These are phyloP conservation scores for Atractosteus spatula DNA, from an alignment of 2,113 vertebrate genomes.

Conservation along the genomic window DNA sequence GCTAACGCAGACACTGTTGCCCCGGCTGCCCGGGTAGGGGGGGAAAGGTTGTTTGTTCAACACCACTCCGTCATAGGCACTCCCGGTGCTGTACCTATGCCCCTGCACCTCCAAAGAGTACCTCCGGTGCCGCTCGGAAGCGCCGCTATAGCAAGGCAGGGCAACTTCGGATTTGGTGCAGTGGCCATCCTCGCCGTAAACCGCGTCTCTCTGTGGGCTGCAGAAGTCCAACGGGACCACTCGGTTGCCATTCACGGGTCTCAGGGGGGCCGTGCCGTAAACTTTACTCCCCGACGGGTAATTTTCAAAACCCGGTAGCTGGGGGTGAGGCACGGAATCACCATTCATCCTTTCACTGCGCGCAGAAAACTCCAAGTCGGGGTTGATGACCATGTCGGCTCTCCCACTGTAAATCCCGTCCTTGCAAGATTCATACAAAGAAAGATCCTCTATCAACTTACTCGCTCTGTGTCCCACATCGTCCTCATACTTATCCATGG, in stretches of 20 bases:
- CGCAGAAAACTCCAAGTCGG: slow-evolving; percentile 62
- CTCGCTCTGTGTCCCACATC: slow-evolving; percentile 72
- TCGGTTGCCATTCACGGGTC: slow-evolving; percentile 61
- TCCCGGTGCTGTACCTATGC: slow-evolving; percentile 70
- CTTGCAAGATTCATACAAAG: slow-evolving; percentile 64
- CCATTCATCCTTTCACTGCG: slow-evolving; percentile 66
- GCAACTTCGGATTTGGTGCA: slow-evolving; percentile 80
- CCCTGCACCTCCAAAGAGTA: slow-evolving; percentile 75
- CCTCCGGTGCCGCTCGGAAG: slow-evolving; percentile 69
- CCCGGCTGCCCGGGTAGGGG: slow-evolving; percentile 57
- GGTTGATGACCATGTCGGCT: slow-evolving; percentile 58
- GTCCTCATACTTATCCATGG: slow-evolving; percentile 78
- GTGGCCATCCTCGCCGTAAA: slow-evolving; percentile 63
- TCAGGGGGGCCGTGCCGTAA: slow-evolving; percentile 60
- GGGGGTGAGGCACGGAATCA: slow-evolving; percentile 58
- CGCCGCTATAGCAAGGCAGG: slow-evolving; percentile 77
- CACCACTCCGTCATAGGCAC: slow-evolving; percentile 60
- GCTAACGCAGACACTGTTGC: slow-evolving; percentile 62
- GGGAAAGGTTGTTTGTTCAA: slow-evolving; percentile 55
- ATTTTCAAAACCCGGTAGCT: slow-evolving; percentile 64
- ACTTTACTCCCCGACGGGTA: slow-evolving; percentile 66
- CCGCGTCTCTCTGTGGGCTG: slow-evolving; percentile 55
- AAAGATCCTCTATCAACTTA: slow-evolving; percentile 78
- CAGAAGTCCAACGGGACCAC: slow-evolving; percentile 61
- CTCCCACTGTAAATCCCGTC: slow-evolving; percentile 61